These are phyloP conservation scores for Lagria hirta DNA, from an alignment of 2,888 invertebrate genomes.

Conservation along the genomic window DNA sequence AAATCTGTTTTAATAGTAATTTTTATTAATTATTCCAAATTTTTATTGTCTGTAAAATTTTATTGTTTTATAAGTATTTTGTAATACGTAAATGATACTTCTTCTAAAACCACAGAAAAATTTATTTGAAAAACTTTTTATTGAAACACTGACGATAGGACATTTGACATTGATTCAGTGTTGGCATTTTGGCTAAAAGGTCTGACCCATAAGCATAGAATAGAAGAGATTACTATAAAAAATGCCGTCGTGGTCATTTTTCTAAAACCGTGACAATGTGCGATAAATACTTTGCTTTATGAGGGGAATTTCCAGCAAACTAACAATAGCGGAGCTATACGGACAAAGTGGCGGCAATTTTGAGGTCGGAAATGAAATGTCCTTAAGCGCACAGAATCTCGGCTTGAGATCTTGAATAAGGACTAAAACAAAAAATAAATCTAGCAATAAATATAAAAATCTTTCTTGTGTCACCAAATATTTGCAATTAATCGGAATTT, in stretches of 20 bases:
- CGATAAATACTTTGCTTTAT: slow-evolving; percentile 43
- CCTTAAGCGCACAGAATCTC: slow-evolving; percentile 15
- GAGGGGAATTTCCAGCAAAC: slow-evolving; percentile 39
- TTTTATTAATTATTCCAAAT: too few species aligned
- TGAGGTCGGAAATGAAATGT: slow-evolving; percentile 18
- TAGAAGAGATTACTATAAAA: slow-evolving; percentile 41
- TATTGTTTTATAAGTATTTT: too few species aligned
- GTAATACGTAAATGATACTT: too few species aligned
- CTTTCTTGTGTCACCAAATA: too few species aligned
- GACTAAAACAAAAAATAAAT: too few species aligned
- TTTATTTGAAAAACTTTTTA: too few species aligned
- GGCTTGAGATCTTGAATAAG: not conserved
- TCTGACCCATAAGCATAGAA: slow-evolving; percentile 12
- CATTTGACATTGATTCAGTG: slow-evolving; percentile 12
- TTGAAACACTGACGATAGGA: slow-evolving; percentile 4
- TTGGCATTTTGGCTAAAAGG: slow-evolving; percentile 6
- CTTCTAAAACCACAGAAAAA: too few species aligned
- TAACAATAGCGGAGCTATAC: slow-evolving; percentile 34
- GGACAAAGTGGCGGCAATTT: slow-evolving; percentile 16
- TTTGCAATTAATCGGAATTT: too few species aligned
- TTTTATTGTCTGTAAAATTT: too few species aligned
- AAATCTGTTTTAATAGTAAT: too few species aligned
- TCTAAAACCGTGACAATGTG: slow-evolving; percentile 39
- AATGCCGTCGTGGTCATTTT: slow-evolving; percentile 40
- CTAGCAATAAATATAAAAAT: slow-evolving; percentile 4